Evolutionary conservation across 2,888 invertebrate species (phyloP).

Genomic region (Tipula confusa): DNA sequence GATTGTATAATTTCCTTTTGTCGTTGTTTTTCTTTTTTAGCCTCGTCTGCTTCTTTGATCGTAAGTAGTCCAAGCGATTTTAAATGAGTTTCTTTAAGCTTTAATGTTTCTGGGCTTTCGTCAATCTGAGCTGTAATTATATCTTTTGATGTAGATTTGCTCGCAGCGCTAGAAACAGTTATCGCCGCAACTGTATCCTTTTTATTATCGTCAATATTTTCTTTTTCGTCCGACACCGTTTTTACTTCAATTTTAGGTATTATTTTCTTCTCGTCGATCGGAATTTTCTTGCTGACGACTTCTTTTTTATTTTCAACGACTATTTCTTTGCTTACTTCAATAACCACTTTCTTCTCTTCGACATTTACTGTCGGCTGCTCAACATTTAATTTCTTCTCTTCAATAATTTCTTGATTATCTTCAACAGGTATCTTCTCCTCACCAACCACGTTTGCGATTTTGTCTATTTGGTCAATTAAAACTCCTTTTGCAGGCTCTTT

Average conservation of each 20-base stretch:
- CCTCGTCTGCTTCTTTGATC: slow-evolving; percentile 67
- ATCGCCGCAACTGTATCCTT: background rate
- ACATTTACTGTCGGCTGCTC: background rate
- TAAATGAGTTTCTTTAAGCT: slow-evolving; percentile 68
- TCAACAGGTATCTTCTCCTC: slow-evolving; percentile 31
- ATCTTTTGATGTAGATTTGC: background rate
- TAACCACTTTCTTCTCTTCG: background rate
- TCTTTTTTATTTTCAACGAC: slow-evolving; percentile 31
- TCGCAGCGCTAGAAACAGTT: background rate
- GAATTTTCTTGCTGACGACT: background rate
- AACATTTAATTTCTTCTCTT: background rate
- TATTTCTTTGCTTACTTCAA: no score
- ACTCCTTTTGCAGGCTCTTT: background rate
- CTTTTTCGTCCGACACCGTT: background rate
- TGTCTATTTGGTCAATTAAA: background rate
- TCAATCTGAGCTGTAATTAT: background rate
- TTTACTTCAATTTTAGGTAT: slow-evolving; percentile 27
- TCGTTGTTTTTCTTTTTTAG: slow-evolving; percentile 56
- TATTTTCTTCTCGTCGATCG: background rate
- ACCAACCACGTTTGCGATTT: background rate
- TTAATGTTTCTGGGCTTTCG: slow-evolving; percentile 59
- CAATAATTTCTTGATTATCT: no score
- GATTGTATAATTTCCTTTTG: slow-evolving; percentile 49
- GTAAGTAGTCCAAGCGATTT: slow-evolving; percentile 71
- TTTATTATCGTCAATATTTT: background rate